Base-by-base conservation (phyloP, 2,113 vertebrate genomes). In the Collichthys lucidus region DNA sequence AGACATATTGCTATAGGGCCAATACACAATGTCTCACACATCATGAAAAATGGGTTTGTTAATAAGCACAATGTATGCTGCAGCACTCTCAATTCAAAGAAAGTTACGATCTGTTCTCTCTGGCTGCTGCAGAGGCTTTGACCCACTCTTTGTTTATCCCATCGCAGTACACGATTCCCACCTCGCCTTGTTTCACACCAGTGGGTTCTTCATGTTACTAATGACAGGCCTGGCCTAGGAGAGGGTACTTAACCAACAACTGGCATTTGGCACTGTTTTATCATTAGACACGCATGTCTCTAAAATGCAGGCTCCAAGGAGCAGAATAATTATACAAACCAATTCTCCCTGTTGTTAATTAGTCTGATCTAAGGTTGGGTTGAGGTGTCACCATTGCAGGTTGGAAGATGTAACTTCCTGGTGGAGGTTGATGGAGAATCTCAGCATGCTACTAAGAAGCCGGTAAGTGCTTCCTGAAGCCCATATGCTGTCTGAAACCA, bases 231-330 rank as follows among this genome's bases (percentile, higher is more conserved):
- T 67, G 79, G 90, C 84, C 87, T 78, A 50, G 78, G 80, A 91
- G 80, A 91, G 84, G 89, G 81, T 86, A 88, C 83, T 93, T 93
- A 92, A 88, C 91, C 80, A 92, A 88, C 93, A 88, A 85, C 91
- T 90, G 92, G 86, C 84, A 88, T 90, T 91, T 93, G 91, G 88
- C 89, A 88, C 76, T 83, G 78, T 88, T 92, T 94, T 90, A 92
- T 88, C 92, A 94, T 94, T 92, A 94, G 92, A 91, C 92, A 91
- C 56, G 85, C 90, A 90, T 93, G 91, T 91, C 82, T 93, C 77
- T 84, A 85, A 90, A 92, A 91, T 74, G 75, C 85, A 93, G 83
- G 91, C 92, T 92, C 91, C 77, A 89, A 88, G 86, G 86, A 87
- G 87, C 88, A 91, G 87, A 91, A 92, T 92, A 92, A 92, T 94